phyloP scores from a whole-genome alignment of 1,140 invertebrate genomes.

The Drosophila arawakana region DNA sequence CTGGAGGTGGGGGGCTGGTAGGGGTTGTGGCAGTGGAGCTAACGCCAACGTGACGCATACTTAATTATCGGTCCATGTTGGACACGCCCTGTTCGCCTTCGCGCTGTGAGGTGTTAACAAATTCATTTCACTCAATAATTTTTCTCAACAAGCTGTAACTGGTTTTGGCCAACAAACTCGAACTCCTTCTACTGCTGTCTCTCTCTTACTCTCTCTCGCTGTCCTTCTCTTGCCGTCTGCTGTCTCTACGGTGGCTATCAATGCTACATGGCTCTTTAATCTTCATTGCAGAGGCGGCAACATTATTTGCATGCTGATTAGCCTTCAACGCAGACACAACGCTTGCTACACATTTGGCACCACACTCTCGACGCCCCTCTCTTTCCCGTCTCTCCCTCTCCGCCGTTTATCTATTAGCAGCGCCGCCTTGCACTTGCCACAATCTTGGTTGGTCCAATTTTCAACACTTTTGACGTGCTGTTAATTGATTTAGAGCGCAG shows the following conservation, averaged over 20 bases:
- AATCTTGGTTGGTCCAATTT: slow-evolving; percentile 66
- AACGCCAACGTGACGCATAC: slow-evolving; percentile 66
- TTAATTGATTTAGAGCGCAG: slow-evolving; percentile 81
- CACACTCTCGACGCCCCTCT: slow-evolving; percentile 44
- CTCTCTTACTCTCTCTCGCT: background rate
- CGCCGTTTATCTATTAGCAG: slow-evolving; percentile 44
- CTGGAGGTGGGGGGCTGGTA: background rate
- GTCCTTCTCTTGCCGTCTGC: background rate
- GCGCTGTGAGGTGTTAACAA: slow-evolving; percentile 75
- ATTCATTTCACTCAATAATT: slow-evolving; percentile 80
- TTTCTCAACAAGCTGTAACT: slow-evolving; percentile 66
- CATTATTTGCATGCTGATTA: slow-evolving; percentile 84
- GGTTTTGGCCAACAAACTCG: slow-evolving; percentile 52
- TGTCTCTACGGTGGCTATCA: slow-evolving; percentile 59
- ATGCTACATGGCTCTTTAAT: slow-evolving; percentile 73
- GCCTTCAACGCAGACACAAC: slow-evolving; percentile 71
- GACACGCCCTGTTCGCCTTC: slow-evolving; percentile 48
- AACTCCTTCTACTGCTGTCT: background rate
- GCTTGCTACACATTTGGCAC: slow-evolving; percentile 62
- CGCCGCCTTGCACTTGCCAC: slow-evolving; percentile 43
- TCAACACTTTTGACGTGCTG: slow-evolving; percentile 82
- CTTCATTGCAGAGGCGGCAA: slow-evolving; percentile 70
- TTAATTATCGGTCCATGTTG: slow-evolving; percentile 66
- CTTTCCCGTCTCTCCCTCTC: slow-evolving; percentile 8
- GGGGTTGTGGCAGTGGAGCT: background rate